Evolutionary conservation across 2,113 vertebrate genomes (phyloP).

Genomic region (Melanostigma gelatinosum): DNA sequence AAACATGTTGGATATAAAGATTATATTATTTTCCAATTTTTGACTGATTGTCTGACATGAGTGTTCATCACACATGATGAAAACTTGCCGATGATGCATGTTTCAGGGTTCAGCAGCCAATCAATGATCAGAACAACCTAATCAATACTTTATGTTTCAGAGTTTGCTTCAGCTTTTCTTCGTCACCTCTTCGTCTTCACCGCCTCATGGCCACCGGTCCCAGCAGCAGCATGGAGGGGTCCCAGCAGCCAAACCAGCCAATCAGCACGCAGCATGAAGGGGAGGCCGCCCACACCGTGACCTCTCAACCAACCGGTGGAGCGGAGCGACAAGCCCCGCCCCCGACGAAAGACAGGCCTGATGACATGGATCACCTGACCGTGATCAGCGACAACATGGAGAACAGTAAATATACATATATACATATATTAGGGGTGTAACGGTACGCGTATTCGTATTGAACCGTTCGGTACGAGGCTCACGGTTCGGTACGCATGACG

Average conservation of each 20-base stretch:
- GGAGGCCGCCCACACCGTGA: constrained; percentile 20
- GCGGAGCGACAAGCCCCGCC: constrained; percentile 29
- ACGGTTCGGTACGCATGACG: too few species aligned
- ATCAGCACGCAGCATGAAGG: constrained; percentile 43
- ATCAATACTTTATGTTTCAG: constrained; percentile 7
- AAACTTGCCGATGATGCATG: too few species aligned
- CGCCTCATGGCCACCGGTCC: constrained; percentile 58
- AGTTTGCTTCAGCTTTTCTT: constrained; percentile 16
- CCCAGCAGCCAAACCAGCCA: constrained; percentile 62
- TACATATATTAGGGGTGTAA: not conserved
- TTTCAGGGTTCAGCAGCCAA: too few species aligned
- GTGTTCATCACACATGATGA: too few species aligned
- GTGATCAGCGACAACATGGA: constrained; percentile 69
- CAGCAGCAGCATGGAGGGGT: constrained; percentile 60
- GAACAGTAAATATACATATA: constrained; percentile 66
- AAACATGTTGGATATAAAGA: too few species aligned
- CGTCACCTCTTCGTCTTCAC: not conserved
- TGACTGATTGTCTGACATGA: too few species aligned
- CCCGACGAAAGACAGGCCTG: constrained; percentile 6
- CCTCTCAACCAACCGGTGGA: constrained; percentile 57
- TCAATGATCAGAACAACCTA: too few species aligned
- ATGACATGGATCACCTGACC: constrained; percentile 68
- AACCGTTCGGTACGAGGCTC: too few species aligned
- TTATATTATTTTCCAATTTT: too few species aligned
- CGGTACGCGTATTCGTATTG: too few species aligned